Base-by-base conservation (phyloP, 2,888 invertebrate species). In the Apomyelois bistriatella region DNA sequence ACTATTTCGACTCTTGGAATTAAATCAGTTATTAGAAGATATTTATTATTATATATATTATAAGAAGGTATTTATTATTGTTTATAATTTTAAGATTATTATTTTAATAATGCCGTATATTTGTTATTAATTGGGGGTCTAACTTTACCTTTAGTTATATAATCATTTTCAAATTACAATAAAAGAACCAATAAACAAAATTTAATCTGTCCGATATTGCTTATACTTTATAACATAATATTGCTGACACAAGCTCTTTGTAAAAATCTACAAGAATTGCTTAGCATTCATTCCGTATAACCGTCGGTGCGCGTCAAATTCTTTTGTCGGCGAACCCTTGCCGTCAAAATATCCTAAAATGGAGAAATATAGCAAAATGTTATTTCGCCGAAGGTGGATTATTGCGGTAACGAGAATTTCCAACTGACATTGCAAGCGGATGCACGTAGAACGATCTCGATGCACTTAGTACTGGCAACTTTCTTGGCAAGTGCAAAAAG, bases 391-490 rank as follows among this genome's bases (percentile, higher is more conserved):
- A 77, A 79, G 79, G 79, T 84, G 80, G 85, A 86, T 85, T 85
- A 88, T 82, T 81, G 84, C 79, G 78, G 86, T 85, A 85, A 87
- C 82, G 80, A 85, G 85, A 85, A 85, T 85, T 83, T 85, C 82
- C 81, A 82, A 83, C 85, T 82, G 85, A 82, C 86, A 84, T 84
- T 75, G 76, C 75, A 69, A 79, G 68, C 78, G 80, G 82, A 81
- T 82, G 84, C 87, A 85, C 86, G 85, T 87, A 83, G 74, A 75
- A 64, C 82, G 81, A 84, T 83, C 83, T 74, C 79, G 80, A 81
- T 87, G 86, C 86, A 87, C 86, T 87, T 85, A 86, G 79, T 78
- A 74, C 75, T 72, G 65, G 70, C 57, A 68, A 68, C 72, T 66
- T 56, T 53, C 28, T 47, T 38, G 40, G 43, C 42, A 52, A 58